Evolutionary conservation across 2,888 invertebrate genomes (phyloP), one percentile per base, ranked within the genome.

Genomic region (Eupsilia transversa): DNA sequence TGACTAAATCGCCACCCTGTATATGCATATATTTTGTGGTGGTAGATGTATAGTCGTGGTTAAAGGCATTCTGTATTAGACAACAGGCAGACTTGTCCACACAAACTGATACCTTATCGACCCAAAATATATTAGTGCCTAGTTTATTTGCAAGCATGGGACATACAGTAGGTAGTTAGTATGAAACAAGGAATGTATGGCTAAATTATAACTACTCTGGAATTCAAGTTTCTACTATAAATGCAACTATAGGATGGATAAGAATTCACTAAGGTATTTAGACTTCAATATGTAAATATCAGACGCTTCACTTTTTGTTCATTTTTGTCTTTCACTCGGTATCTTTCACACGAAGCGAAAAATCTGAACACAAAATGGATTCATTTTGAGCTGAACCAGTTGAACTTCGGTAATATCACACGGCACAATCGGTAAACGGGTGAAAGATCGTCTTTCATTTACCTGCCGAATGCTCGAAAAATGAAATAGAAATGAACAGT

Each of bases 181-280:
- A 60, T 60, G 30, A 77, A 60, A 82, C 27, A 72, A 83, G 79
- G 80, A 83, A 83, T 80, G 72, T 83, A 17, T 41, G 2, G 9
- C 65, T 61, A 63, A 73, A 52, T 63, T 66, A 71, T 64, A 57
- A 23, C 41, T 64, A 80, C 20, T 20, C 12, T 33, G 63, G 23
- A 74, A 67, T 56, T 52, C 14, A 68, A 59, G 41, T 57, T 33
- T 64, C 57, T 63, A 76, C 14, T 56, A 49, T 49, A 69, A 77
- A 69, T 79, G 68, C 46, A 65, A 56, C 30, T 61, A 56, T 52
- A 41, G 35, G 49, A 59, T 77, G 46, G 49, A 76, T 27, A 64
- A 67, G 17, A 46, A 76, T 27, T 76, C 43, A 41, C 27, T n/a
- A n/a, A 17, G 9, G 30, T 30, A 46, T 77, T 38, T n/a, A 54